Evolutionary conservation across 2,888 invertebrate species (phyloP), one percentile per base, ranked within the genome.

Genomic region (Conchocele bisecta): DNA sequence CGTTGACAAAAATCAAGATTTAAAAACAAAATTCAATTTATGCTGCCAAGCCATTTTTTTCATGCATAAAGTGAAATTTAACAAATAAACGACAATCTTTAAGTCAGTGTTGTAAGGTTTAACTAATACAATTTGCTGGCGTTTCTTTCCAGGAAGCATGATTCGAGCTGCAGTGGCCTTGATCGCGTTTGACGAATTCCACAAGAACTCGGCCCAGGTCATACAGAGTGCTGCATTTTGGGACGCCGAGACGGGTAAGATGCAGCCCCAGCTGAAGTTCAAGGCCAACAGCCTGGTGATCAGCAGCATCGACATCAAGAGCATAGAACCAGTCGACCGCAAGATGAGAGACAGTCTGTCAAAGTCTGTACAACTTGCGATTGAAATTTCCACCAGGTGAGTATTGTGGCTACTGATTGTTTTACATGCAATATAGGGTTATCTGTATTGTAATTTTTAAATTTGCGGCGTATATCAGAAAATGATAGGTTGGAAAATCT

Each of bases 281-380:
- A 46, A 72, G 26, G 83, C 75, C 17, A 87, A 86, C 51, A 84
- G 86, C 56, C 64, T 87, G 83, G 87, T 86, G 75, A 87, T 92
- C 7, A 91, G 91, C 9, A 89, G 89, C 57, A 87, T 92, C 42
- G 92, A 92, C 77, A 90, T 92, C 33, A 91, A 92, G 74, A 89
- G 89, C 68, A 92, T 92, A n/a, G 92, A 92, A 74, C 92, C 92
- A 31, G 91, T 91, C 3, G 92, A 92, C 81, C 89, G 86, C 57
- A 88, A 91, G 64, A 92, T 92, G 80, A 85, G 91, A 57, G 92
- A 92, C 83, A 89, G 91, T 48, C 81, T 92, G 28, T 89, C 89
- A 80, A 91, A 92, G 78, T 91, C 91, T 24, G 91, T 92, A 26
- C 92, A 92, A 72, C 80, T 91, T 69, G 92, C 92, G 39, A 92